A percentile compares a stretch with the other conserved stretches of the same genome.
phyloP scores from a whole-genome alignment of 2,797 vertebrate genomes.

The Darevskia mixta region DNA sequence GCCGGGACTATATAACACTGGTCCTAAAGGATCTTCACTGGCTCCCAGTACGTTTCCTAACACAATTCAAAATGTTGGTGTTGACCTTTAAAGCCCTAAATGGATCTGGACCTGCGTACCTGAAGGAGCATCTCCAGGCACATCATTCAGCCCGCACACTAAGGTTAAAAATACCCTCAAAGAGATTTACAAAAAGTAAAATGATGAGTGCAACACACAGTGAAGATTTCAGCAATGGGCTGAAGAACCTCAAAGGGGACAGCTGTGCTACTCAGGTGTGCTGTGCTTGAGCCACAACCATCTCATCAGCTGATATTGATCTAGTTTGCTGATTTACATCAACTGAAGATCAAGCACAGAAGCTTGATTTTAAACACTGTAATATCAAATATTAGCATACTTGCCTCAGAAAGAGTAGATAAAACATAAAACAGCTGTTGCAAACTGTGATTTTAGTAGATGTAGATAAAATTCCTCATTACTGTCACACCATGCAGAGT shows the following conservation, averaged over 20 bases:
- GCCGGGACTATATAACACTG: too few species aligned
- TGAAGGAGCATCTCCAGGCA: too few species aligned
- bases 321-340: background rate
- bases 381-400: conserved; percentile 13
- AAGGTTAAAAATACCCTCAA: too few species aligned
- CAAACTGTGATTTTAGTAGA: conserved; percentile 45
- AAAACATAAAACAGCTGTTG: conserved; percentile 57
- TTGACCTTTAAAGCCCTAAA: too few species aligned
- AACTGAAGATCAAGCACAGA: background rate
- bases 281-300: background rate
- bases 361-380: conserved; percentile 18
- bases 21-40: too few species aligned
- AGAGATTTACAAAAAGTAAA: too few species aligned
- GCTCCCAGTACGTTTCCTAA: too few species aligned
- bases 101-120: background rate
- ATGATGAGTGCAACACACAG: background rate
- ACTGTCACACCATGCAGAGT: conserved; percentile 55
- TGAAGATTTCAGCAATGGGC: background rate
- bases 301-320: background rate
- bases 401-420: conserved; percentile 51
- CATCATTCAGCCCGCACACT: too few species aligned
- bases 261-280: background rate
- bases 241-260: background rate
- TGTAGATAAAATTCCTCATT: conserved; percentile 65
- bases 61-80: too few species aligned